Evolutionary conservation across 2,888 invertebrate species (phyloP), one percentile per base, ranked within the genome.

Genomic region (Pheosia gnoma): DNA sequence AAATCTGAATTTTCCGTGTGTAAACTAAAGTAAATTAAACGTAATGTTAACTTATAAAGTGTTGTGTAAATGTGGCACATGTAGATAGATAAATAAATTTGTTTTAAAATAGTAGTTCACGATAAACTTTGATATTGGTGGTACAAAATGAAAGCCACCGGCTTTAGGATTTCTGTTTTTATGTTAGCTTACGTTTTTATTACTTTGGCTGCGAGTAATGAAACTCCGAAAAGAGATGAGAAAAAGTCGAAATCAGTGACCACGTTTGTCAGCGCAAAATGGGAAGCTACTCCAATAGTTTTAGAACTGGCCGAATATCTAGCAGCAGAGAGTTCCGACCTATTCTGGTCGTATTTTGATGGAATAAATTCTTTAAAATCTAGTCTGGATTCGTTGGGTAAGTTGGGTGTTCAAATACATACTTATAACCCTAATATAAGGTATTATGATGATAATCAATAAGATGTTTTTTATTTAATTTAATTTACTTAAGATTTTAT

Each of bases 181-280:
- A 75, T 87, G 77, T 76, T 88, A 71, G 75, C 79, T 64, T 80
- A 74, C 75, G 74, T 81, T 71, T 74, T 82, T 79, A 70, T 84
- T 72, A 75, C 79, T 75, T 78, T 84, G 67, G 84, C 85, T 59
- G 78, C 78, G 54, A 81, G 82, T 77, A 73, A 74, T 65, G 87
- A 90, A 64, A 65, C 74, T 66, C 71, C 75, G 52, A 89, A 86
- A 75, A 80, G 86, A 59, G 87, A 88, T 74, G 91, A 91, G 70
- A 93, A 86, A 76, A 96, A 96, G 84, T 89, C 95, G 11, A 98
- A 97, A 90, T 96, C 97, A 60, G 97, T 98, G 13, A 97, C 97
- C 13, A 97, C 98, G 39, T 95, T 97, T 60, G 95, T 99, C 49
- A 97, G 98, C 88, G 98, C 99, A 2, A 98, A 99, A 95, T 99